Evolutionary conservation across 2,888 invertebrate genomes (phyloP).

Genomic region (Dryocosmus kuriphilus): DNA sequence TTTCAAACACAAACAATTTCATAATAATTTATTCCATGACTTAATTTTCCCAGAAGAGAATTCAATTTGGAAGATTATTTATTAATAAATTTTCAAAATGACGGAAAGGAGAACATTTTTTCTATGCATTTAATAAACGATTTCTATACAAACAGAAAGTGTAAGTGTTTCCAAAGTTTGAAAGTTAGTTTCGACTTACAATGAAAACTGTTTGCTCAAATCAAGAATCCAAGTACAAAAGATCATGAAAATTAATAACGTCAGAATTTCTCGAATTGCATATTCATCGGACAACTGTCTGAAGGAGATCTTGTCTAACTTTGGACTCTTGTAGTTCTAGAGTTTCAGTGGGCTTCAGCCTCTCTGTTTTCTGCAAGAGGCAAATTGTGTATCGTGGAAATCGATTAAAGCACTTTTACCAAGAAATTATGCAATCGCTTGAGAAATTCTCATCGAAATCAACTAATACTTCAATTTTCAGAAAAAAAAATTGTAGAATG

Average conservation of each 20-base stretch:
- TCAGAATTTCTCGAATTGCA: constrained; percentile 33
- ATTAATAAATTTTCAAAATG: too few species aligned
- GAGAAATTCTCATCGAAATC: neutral
- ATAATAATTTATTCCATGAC: neutral
- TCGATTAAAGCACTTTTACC: neutral
- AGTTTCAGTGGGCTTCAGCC: constrained; percentile 13
- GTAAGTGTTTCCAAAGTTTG: constrained; percentile 10
- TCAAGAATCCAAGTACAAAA: constrained; percentile 2
- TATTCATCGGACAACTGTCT: constrained; percentile 35
- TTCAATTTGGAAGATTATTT: too few species aligned
- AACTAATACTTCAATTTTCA: too few species aligned
- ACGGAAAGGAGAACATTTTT: neutral
- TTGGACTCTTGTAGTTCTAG: constrained; percentile 19
- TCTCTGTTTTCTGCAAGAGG: constrained; percentile 9
- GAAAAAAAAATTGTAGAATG: too few species aligned
- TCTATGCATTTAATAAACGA: neutral
- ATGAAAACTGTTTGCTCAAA: neutral
- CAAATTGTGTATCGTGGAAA: neutral
- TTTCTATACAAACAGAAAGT: neutral
- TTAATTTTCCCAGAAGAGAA: neutral
- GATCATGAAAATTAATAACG: constrained; percentile 19
- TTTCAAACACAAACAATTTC: neutral
- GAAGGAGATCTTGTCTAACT: constrained; percentile 35
- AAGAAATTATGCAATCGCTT: neutral
- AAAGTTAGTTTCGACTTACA: constrained; percentile 10